Percentiles rank a stretch among this genome's conserved stretches.
These are phyloP conservation scores for Druon quercuslanigerum DNA, from an alignment of 1,140 invertebrate species.

Conservation along the genomic window DNA sequence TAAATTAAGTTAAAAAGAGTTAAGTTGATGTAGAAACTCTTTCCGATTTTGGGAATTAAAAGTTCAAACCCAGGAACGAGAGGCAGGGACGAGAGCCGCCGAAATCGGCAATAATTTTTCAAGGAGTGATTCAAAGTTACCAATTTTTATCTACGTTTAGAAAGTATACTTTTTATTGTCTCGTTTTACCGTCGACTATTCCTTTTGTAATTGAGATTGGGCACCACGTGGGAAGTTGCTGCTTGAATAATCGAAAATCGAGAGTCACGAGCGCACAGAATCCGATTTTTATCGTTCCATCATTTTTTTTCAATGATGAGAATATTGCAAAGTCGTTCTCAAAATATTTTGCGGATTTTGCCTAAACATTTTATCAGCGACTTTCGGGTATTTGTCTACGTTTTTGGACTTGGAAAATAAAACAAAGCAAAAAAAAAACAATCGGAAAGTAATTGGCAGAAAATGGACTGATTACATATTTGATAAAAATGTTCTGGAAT, in stretches of 20 bases:
- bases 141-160: slow-evolving; percentile 75
- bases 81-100: slow-evolving; percentile 53
- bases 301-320: background rate
- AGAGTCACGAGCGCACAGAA: slow-evolving; percentile 44
- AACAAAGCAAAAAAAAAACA: background rate
- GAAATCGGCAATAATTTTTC: slow-evolving; percentile 67
- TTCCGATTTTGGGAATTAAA: slow-evolving; percentile 17
- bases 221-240: slow-evolving; percentile 60
- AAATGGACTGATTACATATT: too few species aligned
- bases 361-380: slow-evolving; percentile 1
- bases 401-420: background rate
- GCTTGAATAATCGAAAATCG: slow-evolving; percentile 53
- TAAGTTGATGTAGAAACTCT: background rate
- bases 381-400: background rate
- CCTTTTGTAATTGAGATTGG: slow-evolving; percentile 74
- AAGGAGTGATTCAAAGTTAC: slow-evolving; percentile 75
- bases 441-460: too few species aligned
- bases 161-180: slow-evolving; percentile 71
- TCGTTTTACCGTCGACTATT: slow-evolving; percentile 73
- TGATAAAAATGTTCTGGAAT: too few species aligned
- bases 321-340: background rate
- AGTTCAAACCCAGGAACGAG: slow-evolving; percentile 73
- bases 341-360: background rate
- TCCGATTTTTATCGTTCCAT: slow-evolving; percentile 33
- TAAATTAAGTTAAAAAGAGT: too few species aligned